Percentiles rank a stretch among this genome's conserved stretches.
Conservation (phyloP, 1,140 invertebrate species). For the Achatina immaculata region DNA sequence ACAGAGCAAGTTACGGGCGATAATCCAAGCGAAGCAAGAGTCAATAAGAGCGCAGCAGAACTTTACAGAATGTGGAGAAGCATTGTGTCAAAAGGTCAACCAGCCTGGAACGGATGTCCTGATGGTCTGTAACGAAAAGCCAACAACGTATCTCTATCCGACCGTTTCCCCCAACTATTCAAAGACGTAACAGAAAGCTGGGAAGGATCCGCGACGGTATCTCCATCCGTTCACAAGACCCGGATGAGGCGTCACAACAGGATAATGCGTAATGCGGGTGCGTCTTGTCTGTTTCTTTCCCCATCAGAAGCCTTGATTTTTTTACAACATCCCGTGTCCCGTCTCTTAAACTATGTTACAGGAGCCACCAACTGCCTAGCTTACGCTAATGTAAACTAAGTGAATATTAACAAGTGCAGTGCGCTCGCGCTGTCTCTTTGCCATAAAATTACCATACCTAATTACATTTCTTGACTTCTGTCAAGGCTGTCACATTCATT, state of each 20-base stretch:
- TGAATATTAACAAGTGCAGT: not conserved
- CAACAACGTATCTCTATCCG: no score
- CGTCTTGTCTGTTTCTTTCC: not conserved
- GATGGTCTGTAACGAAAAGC: no score
- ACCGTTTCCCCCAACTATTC: no score
- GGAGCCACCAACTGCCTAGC: not conserved
- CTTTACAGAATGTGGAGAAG: no score
- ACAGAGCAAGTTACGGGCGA: no score
- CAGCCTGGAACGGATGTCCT: no score
- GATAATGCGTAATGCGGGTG: not conserved
- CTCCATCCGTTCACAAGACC: not conserved
- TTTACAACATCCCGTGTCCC: not conserved
- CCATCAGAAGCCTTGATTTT: not conserved
- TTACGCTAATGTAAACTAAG: not conserved
- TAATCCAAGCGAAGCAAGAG: no score
- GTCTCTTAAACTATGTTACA: not conserved
- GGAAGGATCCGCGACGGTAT: not conserved
- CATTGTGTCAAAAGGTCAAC: no score
- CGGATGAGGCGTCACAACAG: not conserved
- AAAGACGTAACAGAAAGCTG: not conserved
- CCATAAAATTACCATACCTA: not conserved
- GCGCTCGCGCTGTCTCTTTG: not conserved
- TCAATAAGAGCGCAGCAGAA: no score
- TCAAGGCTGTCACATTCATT: no score
- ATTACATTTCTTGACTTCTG: not conserved